Evolutionary conservation across 2,797 vertebrate genomes (phyloP), one percentile per base, ranked within the genome.

Genomic region (Nothura maculosa): DNA sequence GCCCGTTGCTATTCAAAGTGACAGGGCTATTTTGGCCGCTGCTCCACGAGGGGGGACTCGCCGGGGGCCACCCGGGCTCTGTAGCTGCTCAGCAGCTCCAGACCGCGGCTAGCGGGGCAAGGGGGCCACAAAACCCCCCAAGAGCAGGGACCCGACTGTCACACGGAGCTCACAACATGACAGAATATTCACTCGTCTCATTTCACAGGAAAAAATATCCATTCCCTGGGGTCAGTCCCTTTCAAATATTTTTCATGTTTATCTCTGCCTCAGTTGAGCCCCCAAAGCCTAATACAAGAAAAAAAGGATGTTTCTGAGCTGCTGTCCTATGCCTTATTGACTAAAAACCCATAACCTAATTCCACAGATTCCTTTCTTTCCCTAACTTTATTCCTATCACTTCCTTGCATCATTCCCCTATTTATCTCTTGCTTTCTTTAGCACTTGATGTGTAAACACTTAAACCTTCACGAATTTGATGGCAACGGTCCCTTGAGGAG

Each of bases 31-130:
- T 94, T 93, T 67, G 81, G 87, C 64, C 58, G 64, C 68, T 80
- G 6, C 69, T 89, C 66, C 45, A 73, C 34, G 66, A 81, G 63
- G 69, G 36, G 76, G 69, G 30, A 86, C 76, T 94, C 55, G 92
- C 94, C 90, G 86, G 57, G 48, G 94, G 94, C 86, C 15, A 74
- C 85, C 30, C 27, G 64, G 91, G 95, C 91, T 93, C 91, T 95
- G 92, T 95, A 85, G 32, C 90, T 13, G 70, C 74, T 85, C 86
- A 74, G 85, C 83, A 92, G 94, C 93, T 75, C 85, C 60, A 40
- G 47, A 5, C 27, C 7, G 40, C 68, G 85, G 68, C 63, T 88
- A 64, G 50, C 62, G 28, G 62, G 22, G 32, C 3, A 8, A 78
- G 54, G 50, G 18, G 55, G 74, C 38, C 70, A 57, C 67, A 47